Conservation (phyloP, 2,797 vertebrate species). For the Oophaga sylvatica region DNA sequence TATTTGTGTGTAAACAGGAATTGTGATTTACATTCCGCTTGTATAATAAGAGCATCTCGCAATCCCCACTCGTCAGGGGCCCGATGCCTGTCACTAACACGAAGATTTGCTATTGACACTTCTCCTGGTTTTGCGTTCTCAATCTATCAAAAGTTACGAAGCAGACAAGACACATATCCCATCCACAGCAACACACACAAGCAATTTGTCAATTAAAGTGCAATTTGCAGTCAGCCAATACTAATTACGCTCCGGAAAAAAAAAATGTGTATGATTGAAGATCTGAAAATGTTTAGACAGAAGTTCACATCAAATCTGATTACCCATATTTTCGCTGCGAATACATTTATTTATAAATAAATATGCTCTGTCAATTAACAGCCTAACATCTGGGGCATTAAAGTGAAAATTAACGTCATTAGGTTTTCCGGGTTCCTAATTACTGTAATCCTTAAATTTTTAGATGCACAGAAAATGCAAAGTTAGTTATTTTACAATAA, state of each 20-base stretch:
- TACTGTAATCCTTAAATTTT: slow-evolving; percentile 56
- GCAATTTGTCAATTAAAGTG: slow-evolving; percentile 55
- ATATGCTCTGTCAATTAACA: slow-evolving; percentile 71
- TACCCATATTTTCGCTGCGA: slow-evolving; percentile 73
- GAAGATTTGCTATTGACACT: slow-evolving; percentile 45
- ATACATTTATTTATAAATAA: slow-evolving; percentile 74
- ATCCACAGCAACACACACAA: slow-evolving; percentile 41
- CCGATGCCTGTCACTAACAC: neutral
- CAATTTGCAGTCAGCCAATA: slow-evolving; percentile 59
- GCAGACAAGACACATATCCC: slow-evolving; percentile 46
- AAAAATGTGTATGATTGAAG: slow-evolving; percentile 62
- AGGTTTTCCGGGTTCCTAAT: slow-evolving; percentile 55
- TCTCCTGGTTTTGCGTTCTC: slow-evolving; percentile 21
- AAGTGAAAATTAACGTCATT: slow-evolving; percentile 70
- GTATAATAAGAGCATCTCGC: neutral
- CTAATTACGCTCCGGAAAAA: slow-evolving; percentile 57
- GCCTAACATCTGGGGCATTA: slow-evolving; percentile 70
- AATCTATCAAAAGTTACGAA: slow-evolving; percentile 49
- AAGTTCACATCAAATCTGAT: slow-evolving; percentile 64
- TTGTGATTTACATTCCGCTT: slow-evolving; percentile 15
- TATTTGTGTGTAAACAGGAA: slow-evolving; percentile 43
- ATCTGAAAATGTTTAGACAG: slow-evolving; percentile 66
- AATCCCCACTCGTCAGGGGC: neutral
- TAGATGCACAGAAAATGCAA: slow-evolving; percentile 41
- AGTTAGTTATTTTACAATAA: slow-evolving; percentile 8